A percentile compares a stretch with the other conserved stretches of the same genome.
Evolutionary conservation across 2,888 invertebrate genomes (phyloP).

Genomic region (Amblyteles armatorius): DNA sequence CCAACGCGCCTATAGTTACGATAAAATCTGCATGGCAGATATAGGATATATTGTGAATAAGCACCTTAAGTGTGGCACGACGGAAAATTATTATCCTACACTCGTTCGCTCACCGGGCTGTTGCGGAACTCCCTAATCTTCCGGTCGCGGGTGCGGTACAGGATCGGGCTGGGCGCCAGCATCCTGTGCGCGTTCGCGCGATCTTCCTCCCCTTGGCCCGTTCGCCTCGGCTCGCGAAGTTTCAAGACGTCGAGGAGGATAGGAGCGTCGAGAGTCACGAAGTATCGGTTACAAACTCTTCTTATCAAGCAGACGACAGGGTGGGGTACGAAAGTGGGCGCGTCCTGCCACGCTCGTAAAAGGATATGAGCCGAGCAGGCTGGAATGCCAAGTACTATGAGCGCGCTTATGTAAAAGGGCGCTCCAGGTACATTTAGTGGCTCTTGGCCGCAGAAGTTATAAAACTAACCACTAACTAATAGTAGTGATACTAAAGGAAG

Average conservation of each 20-base stretch:
- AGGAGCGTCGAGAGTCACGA: conserved; percentile 59
- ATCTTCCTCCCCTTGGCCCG: conserved; percentile 25
- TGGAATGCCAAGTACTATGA: conserved; percentile 75
- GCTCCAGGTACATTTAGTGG: conserved; percentile 50
- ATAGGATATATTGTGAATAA: neutral
- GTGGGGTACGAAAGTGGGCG: conserved; percentile 50
- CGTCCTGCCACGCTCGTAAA: conserved; percentile 72
- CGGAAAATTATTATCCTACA: conserved; percentile 23
- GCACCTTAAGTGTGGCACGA: neutral
- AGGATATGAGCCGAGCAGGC: conserved; percentile 74
- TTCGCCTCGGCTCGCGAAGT: conserved; percentile 39
- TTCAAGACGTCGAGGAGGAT: conserved; percentile 35
- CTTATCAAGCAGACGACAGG: conserved; percentile 73
- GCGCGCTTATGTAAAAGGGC: conserved; percentile 53
- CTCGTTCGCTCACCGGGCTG: conserved; percentile 38
- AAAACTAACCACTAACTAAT: conserved; percentile 7
- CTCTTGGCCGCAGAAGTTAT: conserved; percentile 15
- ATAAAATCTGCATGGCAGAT: too few species aligned
- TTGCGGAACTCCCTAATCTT: conserved; percentile 57
- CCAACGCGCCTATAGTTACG: too few species aligned
- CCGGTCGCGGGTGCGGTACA: conserved; percentile 31
- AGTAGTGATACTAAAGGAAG: conserved; percentile 5
- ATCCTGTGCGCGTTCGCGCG: conserved; percentile 55
- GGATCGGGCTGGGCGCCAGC: conserved; percentile 49
- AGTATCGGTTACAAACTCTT: conserved; percentile 75